Percentiles rank a stretch among this genome's conserved stretches.
phyloP scores from a whole-genome alignment of 2,797 vertebrate genomes.

The Sebastes melanostomus region DNA sequence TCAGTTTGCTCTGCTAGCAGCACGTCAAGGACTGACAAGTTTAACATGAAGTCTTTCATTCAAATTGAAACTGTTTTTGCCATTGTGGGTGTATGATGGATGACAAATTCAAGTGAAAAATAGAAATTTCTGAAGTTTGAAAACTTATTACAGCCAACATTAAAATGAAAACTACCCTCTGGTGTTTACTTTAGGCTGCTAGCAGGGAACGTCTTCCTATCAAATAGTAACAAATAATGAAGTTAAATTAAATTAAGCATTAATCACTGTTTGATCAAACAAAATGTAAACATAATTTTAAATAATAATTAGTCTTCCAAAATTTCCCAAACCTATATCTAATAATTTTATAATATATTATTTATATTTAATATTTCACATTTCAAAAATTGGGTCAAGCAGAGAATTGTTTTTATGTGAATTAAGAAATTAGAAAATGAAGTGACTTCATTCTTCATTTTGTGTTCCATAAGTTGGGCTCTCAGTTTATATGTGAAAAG shows the following conservation, averaged over 20 bases:
- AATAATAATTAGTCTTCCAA: neutral
- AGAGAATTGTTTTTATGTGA: neutral
- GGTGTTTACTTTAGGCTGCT: no score
- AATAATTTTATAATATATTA: neutral
- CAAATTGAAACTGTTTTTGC: neutral
- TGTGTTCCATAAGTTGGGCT: neutral
- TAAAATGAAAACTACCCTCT: neutral
- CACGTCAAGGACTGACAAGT: neutral
- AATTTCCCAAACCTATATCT: neutral
- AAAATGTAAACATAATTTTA: neutral
- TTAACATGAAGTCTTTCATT: neutral
- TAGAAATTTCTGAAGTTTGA: neutral
- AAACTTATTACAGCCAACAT: neutral
- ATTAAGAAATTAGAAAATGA: neutral
- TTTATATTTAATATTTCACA: neutral
- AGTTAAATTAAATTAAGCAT: neutral
- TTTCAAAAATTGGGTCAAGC: neutral
- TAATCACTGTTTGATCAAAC: neutral
- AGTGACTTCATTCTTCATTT: neutral
- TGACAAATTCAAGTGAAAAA: neutral
- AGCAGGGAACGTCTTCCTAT: neutral
- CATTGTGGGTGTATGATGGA: neutral
- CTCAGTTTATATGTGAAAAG: neutral
- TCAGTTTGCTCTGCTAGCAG: neutral
- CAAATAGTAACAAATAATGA: neutral